phyloP scores from a whole-genome alignment of 2,888 invertebrate species.

The Dryadula phaetusa region DNA sequence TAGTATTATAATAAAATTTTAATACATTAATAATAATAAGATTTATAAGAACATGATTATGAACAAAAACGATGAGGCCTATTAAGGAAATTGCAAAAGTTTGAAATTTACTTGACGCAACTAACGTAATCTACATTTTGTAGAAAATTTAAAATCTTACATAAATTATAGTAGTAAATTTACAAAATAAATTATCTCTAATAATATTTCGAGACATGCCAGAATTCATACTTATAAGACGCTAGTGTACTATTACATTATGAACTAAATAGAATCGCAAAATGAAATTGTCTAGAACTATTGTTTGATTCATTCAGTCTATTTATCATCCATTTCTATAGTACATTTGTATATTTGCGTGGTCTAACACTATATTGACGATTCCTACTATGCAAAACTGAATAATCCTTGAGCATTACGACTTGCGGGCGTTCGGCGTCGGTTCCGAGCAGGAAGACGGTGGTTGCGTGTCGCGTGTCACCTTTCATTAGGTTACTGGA shows the following conservation, averaged over 20 bases:
- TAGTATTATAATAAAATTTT: background rate
- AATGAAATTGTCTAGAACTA: conserved; percentile 11
- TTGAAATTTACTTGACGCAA: conserved; percentile 24
- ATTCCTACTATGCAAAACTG: conserved; percentile 50
- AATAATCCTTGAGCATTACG: conserved; percentile 70
- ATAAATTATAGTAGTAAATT: conserved; percentile 13
- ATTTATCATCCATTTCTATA: background rate
- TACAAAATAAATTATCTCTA: conserved; percentile 2
- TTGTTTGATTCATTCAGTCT: conserved; percentile 12
- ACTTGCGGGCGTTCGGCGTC: conserved; percentile 40
- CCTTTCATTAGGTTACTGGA: conserved; percentile 54
- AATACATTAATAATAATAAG: background rate
- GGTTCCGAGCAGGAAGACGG: conserved; percentile 66
- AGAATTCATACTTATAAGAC: conserved; percentile 10
- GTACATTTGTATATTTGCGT: conserved; percentile 41
- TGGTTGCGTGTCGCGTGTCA: conserved; percentile 63
- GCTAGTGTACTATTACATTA: conserved; percentile 7
- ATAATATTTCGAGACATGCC: conserved; percentile 12
- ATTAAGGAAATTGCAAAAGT: conserved; percentile 35
- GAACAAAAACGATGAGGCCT: conserved; percentile 22
- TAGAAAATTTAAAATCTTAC: conserved; percentile 11
- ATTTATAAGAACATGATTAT: background rate
- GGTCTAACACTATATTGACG: conserved; percentile 43
- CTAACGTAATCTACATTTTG: background rate
- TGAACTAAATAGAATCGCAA: background rate